Conservation (phyloP, 2,888 invertebrate species). For the Drosophila buzzatii region DNA sequence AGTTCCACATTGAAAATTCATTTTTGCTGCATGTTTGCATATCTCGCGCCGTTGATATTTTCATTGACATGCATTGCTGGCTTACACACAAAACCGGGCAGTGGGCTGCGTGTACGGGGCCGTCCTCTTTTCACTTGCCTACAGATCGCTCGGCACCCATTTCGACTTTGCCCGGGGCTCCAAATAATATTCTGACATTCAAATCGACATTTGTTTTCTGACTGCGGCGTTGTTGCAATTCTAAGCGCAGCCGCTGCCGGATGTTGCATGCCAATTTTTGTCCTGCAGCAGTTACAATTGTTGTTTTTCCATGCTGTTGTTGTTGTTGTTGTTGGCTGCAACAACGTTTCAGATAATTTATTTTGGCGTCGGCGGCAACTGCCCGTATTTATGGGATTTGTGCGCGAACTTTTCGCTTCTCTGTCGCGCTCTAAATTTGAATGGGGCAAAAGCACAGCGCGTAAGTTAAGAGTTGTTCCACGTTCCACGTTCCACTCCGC, state of each 20-base stretch:
- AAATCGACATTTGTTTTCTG: conserved; percentile 77
- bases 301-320: conserved; percentile 20
- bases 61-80: conserved; percentile 78
- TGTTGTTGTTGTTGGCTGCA: conserved; percentile 23
- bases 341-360: conserved; percentile 72
- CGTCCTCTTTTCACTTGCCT: neutral
- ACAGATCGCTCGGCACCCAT: neutral
- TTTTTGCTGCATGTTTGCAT: conserved; percentile 73
- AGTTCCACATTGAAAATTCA: conserved; percentile 65
- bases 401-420: conserved; percentile 62
- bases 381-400: conserved; percentile 72
- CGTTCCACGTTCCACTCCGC: neutral
- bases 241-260: conserved; percentile 74
- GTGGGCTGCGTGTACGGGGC: conserved; percentile 23
- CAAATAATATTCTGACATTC: conserved; percentile 78
- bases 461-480: conserved; percentile 7
- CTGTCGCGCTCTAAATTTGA: conserved; percentile 44
- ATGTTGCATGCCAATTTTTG: conserved; percentile 78
- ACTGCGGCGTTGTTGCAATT: conserved; percentile 63
- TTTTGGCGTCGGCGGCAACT: conserved; percentile 68
- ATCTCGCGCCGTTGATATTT: conserved; percentile 67
- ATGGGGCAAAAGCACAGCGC: conserved; percentile 8
- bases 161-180: conserved; percentile 34
- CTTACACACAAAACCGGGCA: conserved; percentile 48
- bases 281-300: conserved; percentile 35